Percentiles rank a stretch among this genome's conserved stretches.
Conservation (phyloP, 2,888 invertebrate genomes). For the Heteromurus nitidus region DNA sequence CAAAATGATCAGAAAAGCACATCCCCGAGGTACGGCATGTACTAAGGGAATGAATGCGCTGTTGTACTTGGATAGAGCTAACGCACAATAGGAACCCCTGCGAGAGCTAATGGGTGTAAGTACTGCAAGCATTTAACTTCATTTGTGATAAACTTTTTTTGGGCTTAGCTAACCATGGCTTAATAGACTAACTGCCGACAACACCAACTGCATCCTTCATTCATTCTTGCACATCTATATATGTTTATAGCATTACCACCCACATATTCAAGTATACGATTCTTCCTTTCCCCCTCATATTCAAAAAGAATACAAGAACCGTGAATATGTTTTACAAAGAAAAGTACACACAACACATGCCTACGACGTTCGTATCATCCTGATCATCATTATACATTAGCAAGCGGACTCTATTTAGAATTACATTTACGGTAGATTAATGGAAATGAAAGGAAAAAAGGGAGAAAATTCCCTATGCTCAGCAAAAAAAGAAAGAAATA, state of each 20-base stretch:
- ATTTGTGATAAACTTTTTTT: conserved; percentile 42
- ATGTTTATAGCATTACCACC: conserved; percentile 6
- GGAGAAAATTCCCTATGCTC: conserved; percentile 6
- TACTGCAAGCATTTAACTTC: conserved; percentile 55
- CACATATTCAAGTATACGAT: conserved; percentile 24
- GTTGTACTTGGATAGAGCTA: too few species aligned
- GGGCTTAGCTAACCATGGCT: conserved; percentile 41
- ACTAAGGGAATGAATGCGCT: too few species aligned
- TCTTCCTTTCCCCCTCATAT: conserved; percentile 27
- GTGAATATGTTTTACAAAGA: conserved; percentile 14
- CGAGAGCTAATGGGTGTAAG: conserved; percentile 47
- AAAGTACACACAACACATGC: not conserved
- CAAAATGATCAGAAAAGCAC: too few species aligned
- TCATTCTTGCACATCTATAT: not conserved
- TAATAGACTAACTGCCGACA: conserved; percentile 33
- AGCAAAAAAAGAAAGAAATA: not conserved
- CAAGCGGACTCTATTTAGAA: conserved; percentile 1
- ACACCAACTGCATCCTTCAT: conserved; percentile 36
- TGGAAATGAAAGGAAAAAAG: not conserved
- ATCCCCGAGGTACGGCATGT: not conserved
- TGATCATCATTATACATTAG: not conserved
- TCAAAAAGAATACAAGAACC: conserved; percentile 25
- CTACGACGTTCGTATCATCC: not conserved
- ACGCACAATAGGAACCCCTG: not conserved
- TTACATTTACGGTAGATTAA: not conserved